These are phyloP conservation scores for Tauraco erythrolophus DNA, from an alignment of 2,113 vertebrate genomes.

Conservation along the genomic window DNA sequence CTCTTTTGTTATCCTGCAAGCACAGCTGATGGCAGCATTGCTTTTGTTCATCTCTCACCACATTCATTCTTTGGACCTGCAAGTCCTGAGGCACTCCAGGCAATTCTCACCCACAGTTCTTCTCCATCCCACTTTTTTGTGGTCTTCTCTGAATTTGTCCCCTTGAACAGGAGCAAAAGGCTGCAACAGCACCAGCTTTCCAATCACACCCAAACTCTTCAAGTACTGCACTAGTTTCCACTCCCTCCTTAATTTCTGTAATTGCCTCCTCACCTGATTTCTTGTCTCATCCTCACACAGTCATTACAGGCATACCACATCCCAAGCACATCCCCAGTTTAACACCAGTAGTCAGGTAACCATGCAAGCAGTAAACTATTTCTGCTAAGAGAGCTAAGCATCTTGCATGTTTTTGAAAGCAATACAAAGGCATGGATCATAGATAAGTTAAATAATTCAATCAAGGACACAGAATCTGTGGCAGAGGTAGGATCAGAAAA, in stretches of 20 bases:
- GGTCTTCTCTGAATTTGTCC: neutral
- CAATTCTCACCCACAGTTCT: neutral
- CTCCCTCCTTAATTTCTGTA: neutral
- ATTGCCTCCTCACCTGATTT: neutral
- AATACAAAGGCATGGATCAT: fast-evolving
- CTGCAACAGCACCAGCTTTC: neutral
- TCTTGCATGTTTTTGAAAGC: neutral
- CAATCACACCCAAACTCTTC: neutral
- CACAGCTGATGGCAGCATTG: neutral
- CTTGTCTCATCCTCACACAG: neutral
- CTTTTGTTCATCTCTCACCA: neutral
- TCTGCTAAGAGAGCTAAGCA: neutral
- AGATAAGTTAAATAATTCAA: neutral
- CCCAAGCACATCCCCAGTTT: neutral
- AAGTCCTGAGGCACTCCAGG: neutral
- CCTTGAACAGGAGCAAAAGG: neutral
- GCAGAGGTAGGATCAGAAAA: neutral
- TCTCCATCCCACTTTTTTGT: neutral
- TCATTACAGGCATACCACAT: neutral
- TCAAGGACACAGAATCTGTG: fast-evolving
- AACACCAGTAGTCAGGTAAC: neutral
- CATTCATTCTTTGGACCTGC: neutral
- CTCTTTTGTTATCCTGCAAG: neutral
- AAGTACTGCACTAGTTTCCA: neutral
- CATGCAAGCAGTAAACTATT: neutral